Evolutionary conservation across 2,888 invertebrate genomes (phyloP), one percentile per base, ranked within the genome.

Genomic region (Euzophera pinguis): DNA sequence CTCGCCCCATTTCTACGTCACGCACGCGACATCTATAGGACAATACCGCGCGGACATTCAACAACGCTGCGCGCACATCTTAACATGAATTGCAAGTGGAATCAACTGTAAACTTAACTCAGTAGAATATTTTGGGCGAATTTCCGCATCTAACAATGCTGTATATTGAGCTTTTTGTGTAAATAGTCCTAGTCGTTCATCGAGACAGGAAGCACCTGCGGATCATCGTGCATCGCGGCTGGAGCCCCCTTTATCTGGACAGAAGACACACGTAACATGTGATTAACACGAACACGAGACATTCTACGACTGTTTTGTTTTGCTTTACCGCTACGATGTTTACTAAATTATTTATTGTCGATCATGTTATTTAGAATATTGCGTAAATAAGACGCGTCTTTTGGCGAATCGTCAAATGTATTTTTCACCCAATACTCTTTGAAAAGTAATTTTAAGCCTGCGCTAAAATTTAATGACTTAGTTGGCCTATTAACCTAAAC

Each of bases 371-470:
- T 76, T 77, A 78, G 73, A 78, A 71, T 59, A 74, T 74, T 71
- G 68, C 77, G 77, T 71, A 70, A 71, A 75, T 69, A 65, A 72
- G 73, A 80, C 76, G 76, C 79, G 82, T 79, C 74, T 66, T 71
- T 71, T 71, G 79, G 77, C 82, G 70, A 75, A 76, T 69, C 78
- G 79, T 82, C 81, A 81, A 76, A 87, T 85, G 89, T 90, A 90
- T 85, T 90, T 90, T 90, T 90, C 90, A 90, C 90, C 90, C 90
- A 90, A 89, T 88, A 88, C 90, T 90, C 89, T 87, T 72, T 78
- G 74, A 53, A 69, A 67, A 75, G 75, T 76, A 76, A 71, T 73
- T 74, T 76, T 77, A 80, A 86, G 81, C 85, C 84, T 87, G 85
- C 76, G 76, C 85, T 83, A 69, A 73, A 73, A 77, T 71, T 77